Base-by-base conservation (phyloP, 1,140 invertebrate species). In the Hirudo medicinalis region DNA sequence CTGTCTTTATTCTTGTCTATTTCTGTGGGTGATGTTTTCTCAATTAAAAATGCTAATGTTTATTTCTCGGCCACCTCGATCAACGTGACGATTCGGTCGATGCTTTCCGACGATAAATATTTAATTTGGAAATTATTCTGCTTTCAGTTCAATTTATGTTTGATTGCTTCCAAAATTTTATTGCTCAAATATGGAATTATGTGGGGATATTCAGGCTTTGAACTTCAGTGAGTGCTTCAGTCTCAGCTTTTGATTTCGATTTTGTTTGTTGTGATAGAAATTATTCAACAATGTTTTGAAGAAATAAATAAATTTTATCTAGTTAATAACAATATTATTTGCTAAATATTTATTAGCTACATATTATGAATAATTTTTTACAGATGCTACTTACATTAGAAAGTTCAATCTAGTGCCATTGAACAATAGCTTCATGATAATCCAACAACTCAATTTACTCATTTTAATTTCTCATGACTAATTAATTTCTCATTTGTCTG, bases 141-240 rank as follows among this genome's bases (percentile, higher is more conserved):
- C 43, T 49, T 49, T 49, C 43, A 49, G 43, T 49, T 49, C 43
- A 49, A 9, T 17, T 49, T 49, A 17, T 17, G 43, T 49, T 49
- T 49, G 43, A 49, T 49, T 49, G 43, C 43, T 49, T 49, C 43
- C 43, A 49, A 5, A 49, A 49, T 49, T 49, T 49, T 15, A 49
- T 49, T 49, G 43, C 43, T 22, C 29, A 63, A 63, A 63, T 25
- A 63, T 63, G 57, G 57, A 63, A 6, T 63, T 63, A 32, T 19
- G 22, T 25, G 29, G 57, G 22, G 57, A 63, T 32, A 63, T 11
- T 63, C 57, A 63, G 57, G 22, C 57, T 63, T 25, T 63, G 22
- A 63, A 63, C 57, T 63, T 63, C 29, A 63, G 57, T 63, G 22
- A 63, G 57, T 63, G 43, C 43, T 63, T 63, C 57, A 11, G 19